A percentile compares a stretch with the other conserved stretches of the same genome.
These are phyloP conservation scores for Nasonia vitripennis DNA, from an alignment of 1,140 invertebrate genomes.

Conservation along the genomic window DNA sequence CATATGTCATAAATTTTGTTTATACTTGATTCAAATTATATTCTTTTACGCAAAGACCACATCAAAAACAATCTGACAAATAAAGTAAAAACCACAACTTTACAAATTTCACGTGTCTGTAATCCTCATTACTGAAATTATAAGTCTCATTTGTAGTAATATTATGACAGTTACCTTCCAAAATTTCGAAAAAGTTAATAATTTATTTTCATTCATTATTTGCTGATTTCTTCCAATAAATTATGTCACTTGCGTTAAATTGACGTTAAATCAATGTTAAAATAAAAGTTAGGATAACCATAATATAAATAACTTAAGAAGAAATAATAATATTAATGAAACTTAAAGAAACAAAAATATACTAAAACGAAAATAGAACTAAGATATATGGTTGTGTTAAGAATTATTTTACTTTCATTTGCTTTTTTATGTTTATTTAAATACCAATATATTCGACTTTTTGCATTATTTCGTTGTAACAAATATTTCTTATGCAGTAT, in stretches of 20 bases:
- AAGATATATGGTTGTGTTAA: conserved; percentile 14
- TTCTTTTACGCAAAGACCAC: conserved; percentile 15
- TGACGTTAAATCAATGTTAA: neutral
- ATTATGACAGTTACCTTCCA: conserved; percentile 34
- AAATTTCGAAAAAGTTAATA: conserved; percentile 34
- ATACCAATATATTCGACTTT: conserved; percentile 23
- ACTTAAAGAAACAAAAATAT: neutral
- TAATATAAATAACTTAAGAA: neutral
- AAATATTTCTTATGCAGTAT: conserved; percentile 34
- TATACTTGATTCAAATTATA: neutral
- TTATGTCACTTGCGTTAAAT: neutral
- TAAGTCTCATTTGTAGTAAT: neutral
- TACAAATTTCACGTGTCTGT: conserved; percentile 48
- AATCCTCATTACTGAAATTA: conserved; percentile 9
- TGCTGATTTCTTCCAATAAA: conserved; percentile 25
- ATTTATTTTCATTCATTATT: conserved; percentile 41
- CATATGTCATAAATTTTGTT: neutral
- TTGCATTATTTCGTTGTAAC: conserved; percentile 41
- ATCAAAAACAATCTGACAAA: conserved; percentile 26
- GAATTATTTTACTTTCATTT: conserved; percentile 23
- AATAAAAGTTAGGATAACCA: neutral
- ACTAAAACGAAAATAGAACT: neutral
- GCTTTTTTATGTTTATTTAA: conserved; percentile 32
- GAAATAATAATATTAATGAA: neutral
- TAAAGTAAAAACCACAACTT: conserved; percentile 17